Conservation (phyloP, 2,797 vertebrate species). For the Melanotaenia boesemani region DNA sequence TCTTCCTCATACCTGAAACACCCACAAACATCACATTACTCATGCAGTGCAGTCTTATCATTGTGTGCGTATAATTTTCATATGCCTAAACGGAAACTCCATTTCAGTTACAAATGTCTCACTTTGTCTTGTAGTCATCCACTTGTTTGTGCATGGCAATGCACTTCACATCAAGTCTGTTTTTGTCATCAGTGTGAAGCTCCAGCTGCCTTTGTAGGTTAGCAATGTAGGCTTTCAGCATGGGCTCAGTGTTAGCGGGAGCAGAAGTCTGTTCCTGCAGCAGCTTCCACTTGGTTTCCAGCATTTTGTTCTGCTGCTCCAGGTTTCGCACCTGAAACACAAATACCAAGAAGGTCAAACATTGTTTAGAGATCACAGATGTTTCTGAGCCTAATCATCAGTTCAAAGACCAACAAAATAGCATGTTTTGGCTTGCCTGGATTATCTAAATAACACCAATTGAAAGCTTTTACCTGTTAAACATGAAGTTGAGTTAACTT, state of each 20-base stretch:
- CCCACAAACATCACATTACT: constrained; percentile 9
- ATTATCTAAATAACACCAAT: not conserved
- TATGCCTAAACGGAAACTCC: not conserved
- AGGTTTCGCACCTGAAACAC: constrained; percentile 84
- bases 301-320: constrained; percentile 91
- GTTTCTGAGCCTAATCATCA: not conserved
- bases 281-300: constrained; percentile 91
- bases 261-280: constrained; percentile 76
- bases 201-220: constrained; percentile 81
- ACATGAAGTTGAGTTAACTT: not conserved
- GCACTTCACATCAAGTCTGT: constrained; percentile 81
- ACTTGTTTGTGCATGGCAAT: constrained; percentile 78
- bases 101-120: constrained; percentile 1
- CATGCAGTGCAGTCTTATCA: not conserved
- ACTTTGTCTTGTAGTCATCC: constrained; percentile 60
- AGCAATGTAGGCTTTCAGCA: constrained; percentile 83
- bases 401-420: not conserved
- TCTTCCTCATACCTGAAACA: constrained; percentile 88
- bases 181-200: constrained; percentile 57
- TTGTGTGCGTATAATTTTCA: not conserved
- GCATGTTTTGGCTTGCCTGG: not conserved
- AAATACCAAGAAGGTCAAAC: not conserved
- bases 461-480: not conserved
- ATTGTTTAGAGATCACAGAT: not conserved
- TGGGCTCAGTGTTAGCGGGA: constrained; percentile 70